Evolutionary conservation across 2,888 invertebrate species (phyloP).

Genomic region (Drosophila nr. perissopoda): DNA sequence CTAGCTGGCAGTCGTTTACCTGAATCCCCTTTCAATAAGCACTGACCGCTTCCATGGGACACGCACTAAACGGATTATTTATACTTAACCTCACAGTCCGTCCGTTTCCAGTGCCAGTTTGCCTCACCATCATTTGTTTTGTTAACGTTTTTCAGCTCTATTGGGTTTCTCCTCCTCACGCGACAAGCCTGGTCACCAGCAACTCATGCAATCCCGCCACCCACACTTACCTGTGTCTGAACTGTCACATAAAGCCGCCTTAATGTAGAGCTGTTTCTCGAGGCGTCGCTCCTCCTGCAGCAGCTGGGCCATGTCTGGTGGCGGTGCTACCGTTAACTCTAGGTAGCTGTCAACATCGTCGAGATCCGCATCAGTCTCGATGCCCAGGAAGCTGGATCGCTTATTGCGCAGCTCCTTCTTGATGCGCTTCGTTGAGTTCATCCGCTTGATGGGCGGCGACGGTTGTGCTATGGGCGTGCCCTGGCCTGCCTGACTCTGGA

Average conservation of each 20-base stretch:
- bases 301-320: slow-evolving; percentile 92
- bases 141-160: slow-evolving; percentile 52
- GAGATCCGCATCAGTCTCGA: slow-evolving; percentile 89
- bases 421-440: slow-evolving; percentile 93
- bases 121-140: slow-evolving; percentile 20
- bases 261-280: slow-evolving; percentile 91
- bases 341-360: slow-evolving; percentile 88
- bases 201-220: not conserved
- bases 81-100: slow-evolving; percentile 61
- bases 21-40: not conserved
- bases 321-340: slow-evolving; percentile 89
- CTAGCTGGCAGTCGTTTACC: slow-evolving; percentile 1
- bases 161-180: slow-evolving; percentile 23
- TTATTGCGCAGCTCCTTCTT: slow-evolving; percentile 94
- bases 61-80: slow-evolving; percentile 78
- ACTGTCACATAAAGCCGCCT: slow-evolving; percentile 88
- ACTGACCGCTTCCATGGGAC: slow-evolving; percentile 22
- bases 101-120: slow-evolving; percentile 16
- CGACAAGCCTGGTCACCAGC: not conserved
- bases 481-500: slow-evolving; percentile 35
- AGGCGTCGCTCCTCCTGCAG: slow-evolving; percentile 92
- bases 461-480: slow-evolving; percentile 52
- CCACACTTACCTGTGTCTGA: slow-evolving; percentile 87
- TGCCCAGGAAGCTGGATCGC: slow-evolving; percentile 93
- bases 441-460: slow-evolving; percentile 87